These are phyloP conservation scores for Microdon myrmicae DNA, from an alignment of 2,888 invertebrate genomes.

Conservation along the genomic window DNA sequence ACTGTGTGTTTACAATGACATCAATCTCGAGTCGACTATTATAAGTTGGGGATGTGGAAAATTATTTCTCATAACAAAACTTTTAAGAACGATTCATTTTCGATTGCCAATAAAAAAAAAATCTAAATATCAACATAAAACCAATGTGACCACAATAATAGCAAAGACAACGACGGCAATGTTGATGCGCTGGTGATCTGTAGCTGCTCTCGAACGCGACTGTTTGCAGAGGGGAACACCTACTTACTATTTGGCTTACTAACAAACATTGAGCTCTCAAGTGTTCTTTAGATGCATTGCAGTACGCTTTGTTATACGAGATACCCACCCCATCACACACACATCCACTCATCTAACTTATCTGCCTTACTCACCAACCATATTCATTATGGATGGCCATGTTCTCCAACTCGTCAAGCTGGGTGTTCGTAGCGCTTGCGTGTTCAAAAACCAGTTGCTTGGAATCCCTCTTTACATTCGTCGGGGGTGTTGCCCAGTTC, in stretches of 20 bases:
- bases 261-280: constrained; percentile 68
- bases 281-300: constrained; percentile 57
- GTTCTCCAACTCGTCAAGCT: constrained; percentile 2
- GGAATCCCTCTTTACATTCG: constrained; percentile 17
- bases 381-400: constrained; percentile 6
- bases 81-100: constrained; percentile 52
- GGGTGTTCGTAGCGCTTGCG: constrained; percentile 40
- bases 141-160: constrained; percentile 51
- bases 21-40: constrained; percentile 39
- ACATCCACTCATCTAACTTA: constrained; percentile 8
- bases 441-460: constrained; percentile 34
- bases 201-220: constrained; percentile 68
- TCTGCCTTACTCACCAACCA: constrained; percentile 26
- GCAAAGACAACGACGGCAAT: constrained; percentile 53
- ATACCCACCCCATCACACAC: constrained; percentile 40
- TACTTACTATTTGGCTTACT: constrained; percentile 69
- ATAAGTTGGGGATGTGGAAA: constrained; percentile 43
- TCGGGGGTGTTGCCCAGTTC: constrained; percentile 9
- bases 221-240: constrained; percentile 69
- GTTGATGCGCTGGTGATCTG: constrained; percentile 66
- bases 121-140: constrained; percentile 48
- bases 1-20: constrained; percentile 45
- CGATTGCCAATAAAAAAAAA: constrained; percentile 48
- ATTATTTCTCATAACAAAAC: constrained; percentile 52
- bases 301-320: constrained; percentile 32